Base-by-base conservation (phyloP, 2,797 vertebrate genomes). In the Threskiornis aethiopicus region DNA sequence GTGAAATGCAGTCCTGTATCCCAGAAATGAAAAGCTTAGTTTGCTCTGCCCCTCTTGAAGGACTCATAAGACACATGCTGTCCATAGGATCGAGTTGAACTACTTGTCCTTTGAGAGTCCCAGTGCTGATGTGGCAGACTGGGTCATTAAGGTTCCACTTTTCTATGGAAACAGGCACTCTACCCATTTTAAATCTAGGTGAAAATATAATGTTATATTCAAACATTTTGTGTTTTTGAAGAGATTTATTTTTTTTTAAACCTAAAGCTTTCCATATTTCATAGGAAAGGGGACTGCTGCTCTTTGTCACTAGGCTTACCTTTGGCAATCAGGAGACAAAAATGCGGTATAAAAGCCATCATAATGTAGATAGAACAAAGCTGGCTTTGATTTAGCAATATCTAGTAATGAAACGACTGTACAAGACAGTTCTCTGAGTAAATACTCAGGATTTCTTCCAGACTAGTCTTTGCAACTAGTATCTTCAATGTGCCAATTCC, bases 131-230 rank as follows among this genome's bases (percentile, higher is more conserved):
- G 3, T 25, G 20, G 35, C 64, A 94, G 11, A 16, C 19, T 7
- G 24, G 13, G 31, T 69, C 29, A 69, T 33, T 39, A 31, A 64
- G 26, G 41, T 28, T 37, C 41, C 35, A 16, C 33, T 94, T 57
- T 55, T 59, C 58, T 65, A 31, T 13, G 41, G 59, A 70, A 87
- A 71, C 21, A 64, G 1, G 1, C 10, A 10, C 70, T 51, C 47
- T 85, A 47, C 29, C 39, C 57, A 29, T 44, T 92, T 81, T 26
- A 55, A 52, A 29, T 57, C 55, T 76, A 1, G 0, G 14, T 41
- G 31, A 25, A 88, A 82, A 39, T 20, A 33, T 0, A 66, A 25
- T 0, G 0, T 31, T 33, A 19, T 19, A 13, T 33, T 55, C 29
- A 31, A 33, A 55, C 29, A 20, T 55, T 55, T 33, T 55, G 52